These are phyloP conservation scores for Nebria salina DNA, from an alignment of 2,888 invertebrate species.

Conservation along the genomic window DNA sequence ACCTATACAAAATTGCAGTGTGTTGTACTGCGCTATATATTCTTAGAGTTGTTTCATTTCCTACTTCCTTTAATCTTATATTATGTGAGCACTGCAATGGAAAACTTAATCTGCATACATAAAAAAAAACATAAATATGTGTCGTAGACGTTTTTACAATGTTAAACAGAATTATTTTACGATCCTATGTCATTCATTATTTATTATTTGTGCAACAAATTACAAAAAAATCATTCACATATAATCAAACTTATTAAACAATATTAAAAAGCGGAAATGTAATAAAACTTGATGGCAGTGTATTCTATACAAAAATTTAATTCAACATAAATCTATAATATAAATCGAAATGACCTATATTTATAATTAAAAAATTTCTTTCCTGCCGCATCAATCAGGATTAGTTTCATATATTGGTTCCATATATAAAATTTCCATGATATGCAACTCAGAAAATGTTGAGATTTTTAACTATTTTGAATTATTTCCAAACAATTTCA, in stretches of 20 bases:
- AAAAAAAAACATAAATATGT: neutral
- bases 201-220: too few relatives aligned
- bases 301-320: conserved; percentile 19
- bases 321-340: conserved; percentile 9
- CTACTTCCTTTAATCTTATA: neutral
- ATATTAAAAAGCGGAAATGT: too few relatives aligned
- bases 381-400: conserved; percentile 11
- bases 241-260: too few relatives aligned
- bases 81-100: neutral
- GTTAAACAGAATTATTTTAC: neutral
- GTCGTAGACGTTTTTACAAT: neutral
- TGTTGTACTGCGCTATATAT: neutral
- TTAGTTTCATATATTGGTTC: conserved; percentile 6
- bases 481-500: too few relatives aligned
- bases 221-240: too few relatives aligned
- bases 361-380: conserved; percentile 25
- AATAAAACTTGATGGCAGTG: conserved; percentile 19
- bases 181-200: too few relatives aligned
- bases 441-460: neutral
- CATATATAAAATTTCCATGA: neutral
- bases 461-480: neutral
- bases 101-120: neutral
- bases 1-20: conserved; percentile 3
- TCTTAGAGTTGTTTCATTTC: neutral
- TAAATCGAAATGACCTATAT: conserved; percentile 23